These are phyloP conservation scores for Morus bassanus DNA, from an alignment of 2,797 vertebrate species.

Conservation along the genomic window DNA sequence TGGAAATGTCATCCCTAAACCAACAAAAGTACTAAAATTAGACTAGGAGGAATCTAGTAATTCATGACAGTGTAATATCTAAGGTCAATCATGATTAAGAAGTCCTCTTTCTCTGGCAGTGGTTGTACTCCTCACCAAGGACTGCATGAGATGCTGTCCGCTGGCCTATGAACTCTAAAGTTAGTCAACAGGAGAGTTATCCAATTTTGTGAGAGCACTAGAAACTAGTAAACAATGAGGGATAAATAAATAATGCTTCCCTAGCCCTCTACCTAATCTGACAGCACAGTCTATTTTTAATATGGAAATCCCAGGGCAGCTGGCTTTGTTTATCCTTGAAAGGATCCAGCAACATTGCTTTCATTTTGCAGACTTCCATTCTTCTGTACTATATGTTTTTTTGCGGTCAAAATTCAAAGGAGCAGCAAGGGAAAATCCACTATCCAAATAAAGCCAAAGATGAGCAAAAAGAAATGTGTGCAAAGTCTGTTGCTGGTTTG, in stretches of 20 bases:
- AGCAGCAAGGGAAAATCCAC: conserved; percentile 29
- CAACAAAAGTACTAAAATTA: not conserved
- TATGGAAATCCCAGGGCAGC: conserved; percentile 35
- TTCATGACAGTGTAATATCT: not conserved
- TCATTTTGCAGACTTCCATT: conserved; percentile 19
- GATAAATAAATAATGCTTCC: not conserved
- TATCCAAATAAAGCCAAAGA: conserved; percentile 44
- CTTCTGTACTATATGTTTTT: not conserved
- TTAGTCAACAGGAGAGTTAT: not conserved
- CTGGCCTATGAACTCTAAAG: not conserved
- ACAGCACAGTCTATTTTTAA: not conserved
- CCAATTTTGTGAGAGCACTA: not conserved
- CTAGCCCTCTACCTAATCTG: not conserved
- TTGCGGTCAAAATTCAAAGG: conserved; percentile 43
- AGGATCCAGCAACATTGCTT: conserved; percentile 17
- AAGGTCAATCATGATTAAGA: not conserved
- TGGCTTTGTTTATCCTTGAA: conserved; percentile 45
- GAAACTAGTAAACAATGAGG: not conserved
- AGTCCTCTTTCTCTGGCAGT: not conserved
- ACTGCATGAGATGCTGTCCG: not conserved
- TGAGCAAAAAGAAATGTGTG: conserved; percentile 2
- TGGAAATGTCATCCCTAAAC: not conserved
- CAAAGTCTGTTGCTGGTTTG: not conserved
- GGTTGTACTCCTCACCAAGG: not conserved
- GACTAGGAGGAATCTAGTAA: not conserved